Evolutionary conservation across 2,888 invertebrate species (phyloP), one percentile per base, ranked within the genome.

Genomic region (Holacanthella duospinosa): DNA sequence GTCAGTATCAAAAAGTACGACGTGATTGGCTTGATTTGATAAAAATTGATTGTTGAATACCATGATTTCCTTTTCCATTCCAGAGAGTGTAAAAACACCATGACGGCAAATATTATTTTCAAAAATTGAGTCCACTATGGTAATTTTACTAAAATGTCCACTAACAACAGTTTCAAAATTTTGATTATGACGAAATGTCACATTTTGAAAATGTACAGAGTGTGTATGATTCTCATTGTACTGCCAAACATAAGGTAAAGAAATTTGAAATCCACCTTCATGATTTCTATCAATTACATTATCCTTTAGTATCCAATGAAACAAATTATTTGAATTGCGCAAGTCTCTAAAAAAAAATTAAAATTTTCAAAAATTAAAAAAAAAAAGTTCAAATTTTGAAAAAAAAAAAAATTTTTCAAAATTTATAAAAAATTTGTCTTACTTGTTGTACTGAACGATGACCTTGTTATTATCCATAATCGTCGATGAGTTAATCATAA

Each of bases 11-110:
- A 95, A 90, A 76, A 94, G 88, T 1, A 95, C 82, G 80, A 95
- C 86, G 74, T 84, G 91, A 59, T 83, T 82, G 0, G 92, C 93
- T 59, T 81, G 83, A 75, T 97, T 97, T 61, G 83, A 81, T 70
- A 84, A 83, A 65, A 96, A 87, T 59, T 81, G 79, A 77, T 96
- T 96, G 54, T 84, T 82, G 73, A 86, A 84, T 63, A 97, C 86
- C 64, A 85, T 82, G 78, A 97, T 82, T 74, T 89, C 88, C 78
- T 99, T 99, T 77, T 99, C 99, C 94, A 97, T 99, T 9, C 99
- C 99, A 65, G 85, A 82, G 28, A 94, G 80, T 0, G 87, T 83
- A 19, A 95, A 80, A 29, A 94, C 77, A 0, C 94, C 91, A 19
- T 80, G 81, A 72, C 86, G 85, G 74, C 97, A 97, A 43, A 80